Conservation (phyloP, 2,888 invertebrate genomes). For the Entomobrya proxima region DNA sequence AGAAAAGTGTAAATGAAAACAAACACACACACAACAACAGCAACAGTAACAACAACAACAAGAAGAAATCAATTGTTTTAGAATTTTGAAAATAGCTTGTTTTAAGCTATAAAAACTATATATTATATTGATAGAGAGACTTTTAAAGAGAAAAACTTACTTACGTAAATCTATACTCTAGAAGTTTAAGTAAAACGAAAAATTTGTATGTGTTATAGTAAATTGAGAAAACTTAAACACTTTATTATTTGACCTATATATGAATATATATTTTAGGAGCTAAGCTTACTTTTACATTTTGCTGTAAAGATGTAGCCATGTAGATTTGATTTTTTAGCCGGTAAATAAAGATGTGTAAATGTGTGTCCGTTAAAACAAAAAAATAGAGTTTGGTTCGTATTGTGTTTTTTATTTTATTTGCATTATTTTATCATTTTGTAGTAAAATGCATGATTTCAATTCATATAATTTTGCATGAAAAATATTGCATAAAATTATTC, state of each 20-base stretch:
- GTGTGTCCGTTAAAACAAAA: slow-evolving; percentile 54
- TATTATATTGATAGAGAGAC: neutral
- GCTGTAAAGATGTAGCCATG: slow-evolving; percentile 60
- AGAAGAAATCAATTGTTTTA: too few relatives aligned
- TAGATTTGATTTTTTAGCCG: slow-evolving; percentile 61
- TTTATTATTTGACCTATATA: slow-evolving; percentile 58
- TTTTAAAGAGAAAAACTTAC: slow-evolving; percentile 28
- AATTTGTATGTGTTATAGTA: neutral
- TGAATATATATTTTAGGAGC: too few relatives aligned
- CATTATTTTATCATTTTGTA: neutral
- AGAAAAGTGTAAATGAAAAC: slow-evolving; percentile 3
- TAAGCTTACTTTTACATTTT: slow-evolving; percentile 64
- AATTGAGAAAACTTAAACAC: slow-evolving; percentile 14
- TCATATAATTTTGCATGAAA: slow-evolving; percentile 4
- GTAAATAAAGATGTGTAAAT: slow-evolving; percentile 65
- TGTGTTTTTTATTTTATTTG: slow-evolving; percentile 1
- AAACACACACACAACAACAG: slow-evolving; percentile 32
- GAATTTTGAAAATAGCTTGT: too few relatives aligned
- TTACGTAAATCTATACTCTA: slow-evolving; percentile 20
- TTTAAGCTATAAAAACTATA: neutral
- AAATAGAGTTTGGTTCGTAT: neutral
- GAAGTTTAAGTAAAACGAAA: neutral
- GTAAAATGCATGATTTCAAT: neutral
- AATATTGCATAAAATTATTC: too few relatives aligned
- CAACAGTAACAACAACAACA: too few relatives aligned